These are phyloP conservation scores for Paedocypris micromegethes DNA, from an alignment of 2,797 vertebrate genomes.

Conservation along the genomic window DNA sequence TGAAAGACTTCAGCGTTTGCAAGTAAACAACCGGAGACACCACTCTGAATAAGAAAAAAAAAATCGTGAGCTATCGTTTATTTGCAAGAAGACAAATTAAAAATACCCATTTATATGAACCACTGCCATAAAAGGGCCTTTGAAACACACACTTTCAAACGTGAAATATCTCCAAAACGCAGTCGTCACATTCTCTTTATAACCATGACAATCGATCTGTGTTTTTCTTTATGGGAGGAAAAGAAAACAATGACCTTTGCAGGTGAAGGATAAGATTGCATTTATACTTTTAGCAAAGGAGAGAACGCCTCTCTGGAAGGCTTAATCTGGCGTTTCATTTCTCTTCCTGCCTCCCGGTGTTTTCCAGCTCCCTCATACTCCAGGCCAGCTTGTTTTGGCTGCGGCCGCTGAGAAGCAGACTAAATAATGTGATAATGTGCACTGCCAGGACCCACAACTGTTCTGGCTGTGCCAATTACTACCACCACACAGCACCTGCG, in stretches of 20 bases:
- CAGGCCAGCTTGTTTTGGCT: conserved; percentile 50
- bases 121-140: too few relatives aligned
- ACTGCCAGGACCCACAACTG: conserved; percentile 35
- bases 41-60: too few relatives aligned
- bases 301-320: conserved; percentile 23
- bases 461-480: conserved; percentile 41
- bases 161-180: too few relatives aligned
- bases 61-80: too few relatives aligned
- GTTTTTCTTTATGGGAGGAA: conserved; percentile 1
- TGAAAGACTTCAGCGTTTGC: too few relatives aligned
- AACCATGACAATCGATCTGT: too few relatives aligned
- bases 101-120: too few relatives aligned
- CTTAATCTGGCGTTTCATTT: conserved; percentile 26
- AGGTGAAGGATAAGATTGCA: conserved; percentile 14
- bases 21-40: too few relatives aligned
- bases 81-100: too few relatives aligned
- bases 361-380: conserved; percentile 37
- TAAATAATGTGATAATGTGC: conserved; percentile 54
- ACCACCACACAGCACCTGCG: conserved; percentile 31
- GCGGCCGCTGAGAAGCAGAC: conserved; percentile 45
- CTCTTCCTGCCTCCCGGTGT: conserved; percentile 29
- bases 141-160: too few relatives aligned
- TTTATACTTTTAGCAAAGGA: conserved; percentile 5
- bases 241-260: conserved; percentile 23
- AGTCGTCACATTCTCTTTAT: too few relatives aligned